Percentiles rank a stretch among this genome's conserved stretches.
Evolutionary conservation across 2,888 invertebrate species (phyloP).

Genomic region (Drosophila testacea): DNA sequence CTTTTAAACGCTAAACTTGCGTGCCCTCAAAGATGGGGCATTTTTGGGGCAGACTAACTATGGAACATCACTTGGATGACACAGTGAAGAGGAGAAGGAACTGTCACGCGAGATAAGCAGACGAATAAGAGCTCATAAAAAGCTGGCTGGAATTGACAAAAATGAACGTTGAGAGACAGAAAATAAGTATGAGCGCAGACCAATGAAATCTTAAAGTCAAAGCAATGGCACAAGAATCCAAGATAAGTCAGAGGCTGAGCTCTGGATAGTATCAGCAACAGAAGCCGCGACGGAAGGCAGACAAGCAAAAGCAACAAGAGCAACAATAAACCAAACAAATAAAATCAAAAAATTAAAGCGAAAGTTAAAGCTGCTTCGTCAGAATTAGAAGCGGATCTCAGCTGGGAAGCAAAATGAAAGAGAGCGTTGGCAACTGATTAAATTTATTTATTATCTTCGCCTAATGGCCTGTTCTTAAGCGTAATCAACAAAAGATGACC

Average conservation of each 20-base stretch:
- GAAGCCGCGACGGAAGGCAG: conserved; percentile 33
- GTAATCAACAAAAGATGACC: conserved; percentile 41
- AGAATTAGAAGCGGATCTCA: conserved; percentile 29
- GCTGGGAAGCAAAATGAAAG: conserved; percentile 31
- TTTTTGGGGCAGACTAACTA: background rate
- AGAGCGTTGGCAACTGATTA: conserved; percentile 56
- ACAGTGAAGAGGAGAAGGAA: background rate
- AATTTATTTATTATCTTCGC: conserved; percentile 59
- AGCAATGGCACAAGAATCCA: conserved; percentile 46
- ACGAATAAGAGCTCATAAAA: conserved; percentile 26
- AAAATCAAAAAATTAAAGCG: conserved; percentile 20
- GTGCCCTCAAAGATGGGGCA: background rate
- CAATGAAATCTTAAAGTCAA: conserved; percentile 47
- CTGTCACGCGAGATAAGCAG: conserved; percentile 23
- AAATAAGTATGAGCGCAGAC: conserved; percentile 26
- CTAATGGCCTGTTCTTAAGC: conserved; percentile 38
- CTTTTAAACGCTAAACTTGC: background rate
- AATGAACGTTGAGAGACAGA: conserved; percentile 8
- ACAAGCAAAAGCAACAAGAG: conserved; percentile 1
- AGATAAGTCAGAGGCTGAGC: conserved; percentile 43
- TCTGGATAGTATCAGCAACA: conserved; percentile 25
- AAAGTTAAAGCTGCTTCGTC: conserved; percentile 53
- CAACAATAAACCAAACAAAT: conserved; percentile 10
- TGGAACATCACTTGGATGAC: background rate
- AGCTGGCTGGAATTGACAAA: conserved; percentile 25